Evolutionary conservation across 2,113 vertebrate genomes (phyloP).

Genomic region (Cavia porcellus): DNA sequence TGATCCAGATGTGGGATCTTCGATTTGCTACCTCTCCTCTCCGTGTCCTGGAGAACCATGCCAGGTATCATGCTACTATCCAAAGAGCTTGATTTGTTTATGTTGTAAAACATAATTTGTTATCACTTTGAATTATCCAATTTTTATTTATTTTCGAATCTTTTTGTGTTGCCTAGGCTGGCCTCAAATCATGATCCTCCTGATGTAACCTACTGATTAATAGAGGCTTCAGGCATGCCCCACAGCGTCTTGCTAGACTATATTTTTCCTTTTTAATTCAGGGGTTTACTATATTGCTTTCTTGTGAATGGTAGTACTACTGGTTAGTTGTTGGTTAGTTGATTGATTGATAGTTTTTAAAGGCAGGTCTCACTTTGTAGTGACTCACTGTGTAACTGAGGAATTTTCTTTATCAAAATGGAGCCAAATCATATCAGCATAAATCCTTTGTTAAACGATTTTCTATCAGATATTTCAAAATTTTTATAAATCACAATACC

Average conservation of each 20-base stretch:
- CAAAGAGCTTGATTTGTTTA: not conserved
- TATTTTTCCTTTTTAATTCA: not conserved
- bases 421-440: not conserved
- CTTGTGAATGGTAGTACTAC: not conserved
- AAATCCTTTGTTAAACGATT: constrained; percentile 1
- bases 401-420: constrained; percentile 22
- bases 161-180: not conserved
- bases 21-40: constrained; percentile 97
- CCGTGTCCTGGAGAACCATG: constrained; percentile 96
- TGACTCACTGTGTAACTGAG: not conserved
- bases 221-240: not conserved
- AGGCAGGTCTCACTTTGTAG: not conserved
- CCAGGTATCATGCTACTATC: constrained; percentile 88
- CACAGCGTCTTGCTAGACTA: not conserved
- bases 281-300: not conserved
- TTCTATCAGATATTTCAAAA: constrained; percentile 36
- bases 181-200: not conserved
- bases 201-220: not conserved
- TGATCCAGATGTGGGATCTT: constrained; percentile 99
- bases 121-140: constrained; percentile 33
- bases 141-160: not conserved
- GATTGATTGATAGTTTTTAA: not conserved
- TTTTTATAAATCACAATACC: not conserved
- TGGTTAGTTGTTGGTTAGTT: not conserved
- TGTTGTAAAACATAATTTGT: constrained; percentile 11